Evolutionary conservation across 2,797 vertebrate genomes (phyloP).

Genomic region (Pseudochaenichthys georgianus): DNA sequence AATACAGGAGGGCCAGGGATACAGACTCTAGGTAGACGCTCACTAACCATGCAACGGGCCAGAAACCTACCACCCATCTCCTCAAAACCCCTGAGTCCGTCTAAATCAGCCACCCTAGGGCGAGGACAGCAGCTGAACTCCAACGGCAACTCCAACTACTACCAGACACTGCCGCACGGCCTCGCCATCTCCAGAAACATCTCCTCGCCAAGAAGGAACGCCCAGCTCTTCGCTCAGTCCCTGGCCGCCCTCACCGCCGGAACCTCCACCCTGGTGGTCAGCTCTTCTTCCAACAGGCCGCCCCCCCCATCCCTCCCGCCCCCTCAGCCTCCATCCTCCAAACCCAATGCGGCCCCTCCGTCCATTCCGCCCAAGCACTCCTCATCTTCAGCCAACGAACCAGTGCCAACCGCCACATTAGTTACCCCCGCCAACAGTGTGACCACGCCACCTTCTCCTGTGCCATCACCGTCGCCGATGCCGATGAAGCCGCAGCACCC

Average conservation of each 20-base stretch:
- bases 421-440: constrained; percentile 76
- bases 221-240: constrained; percentile 83
- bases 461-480: constrained; percentile 65
- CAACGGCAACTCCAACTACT: constrained; percentile 71
- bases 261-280: constrained; percentile 76
- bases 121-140: constrained; percentile 69
- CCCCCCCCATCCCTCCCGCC: constrained; percentile 78
- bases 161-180: constrained; percentile 83
- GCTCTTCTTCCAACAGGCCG: constrained; percentile 73
- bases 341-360: constrained; percentile 58
- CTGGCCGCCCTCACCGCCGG: constrained; percentile 78
- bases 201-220: constrained; percentile 72
- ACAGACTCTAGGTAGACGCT: constrained; percentile 73
- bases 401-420: constrained; percentile 82
- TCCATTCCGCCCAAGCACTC: constrained; percentile 63
- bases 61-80: constrained; percentile 50
- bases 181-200: constrained; percentile 80
- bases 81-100: constrained; percentile 62
- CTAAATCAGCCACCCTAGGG: constrained; percentile 75
- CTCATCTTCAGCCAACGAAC: constrained; percentile 64
- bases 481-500: constrained; percentile 81
- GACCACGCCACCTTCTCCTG: constrained; percentile 76
- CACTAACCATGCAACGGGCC: constrained; percentile 68
- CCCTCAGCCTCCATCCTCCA: constrained; percentile 76
- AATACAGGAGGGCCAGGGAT: constrained; percentile 68